A percentile compares a stretch with the other conserved stretches of the same genome.
These are phyloP conservation scores for Naja naja DNA, from an alignment of 2,113 vertebrate species.

Conservation along the genomic window DNA sequence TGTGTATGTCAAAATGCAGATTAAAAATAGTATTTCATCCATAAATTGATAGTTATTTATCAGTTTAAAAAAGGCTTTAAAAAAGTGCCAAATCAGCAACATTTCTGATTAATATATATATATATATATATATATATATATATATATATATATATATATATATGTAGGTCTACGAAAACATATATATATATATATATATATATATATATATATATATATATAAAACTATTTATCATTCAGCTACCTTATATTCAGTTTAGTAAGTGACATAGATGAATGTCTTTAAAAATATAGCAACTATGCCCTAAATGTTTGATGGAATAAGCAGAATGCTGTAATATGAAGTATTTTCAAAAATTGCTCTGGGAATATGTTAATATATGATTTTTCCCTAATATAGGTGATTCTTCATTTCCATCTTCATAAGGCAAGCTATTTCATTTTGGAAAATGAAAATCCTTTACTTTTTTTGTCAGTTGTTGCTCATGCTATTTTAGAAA, in stretches of 20 bases:
- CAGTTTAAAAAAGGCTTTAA: not conserved
- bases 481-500: not conserved
- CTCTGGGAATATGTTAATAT: conserved; percentile 9
- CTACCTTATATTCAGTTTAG: not conserved
- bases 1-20: not conserved
- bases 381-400: not conserved
- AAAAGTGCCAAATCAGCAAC: conserved; percentile 3
- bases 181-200: too few species aligned
- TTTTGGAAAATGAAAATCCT: not conserved
- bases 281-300: not conserved
- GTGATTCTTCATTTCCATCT: conserved; percentile 10
- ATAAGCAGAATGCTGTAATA: conserved; percentile 44
- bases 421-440: not conserved
- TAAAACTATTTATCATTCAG: conserved; percentile 21
- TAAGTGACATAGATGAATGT: conserved; percentile 1
- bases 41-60: not conserved
- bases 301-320: conserved; percentile 6
- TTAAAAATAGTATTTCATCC: not conserved
- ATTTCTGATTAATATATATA: too few species aligned
- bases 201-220: too few species aligned
- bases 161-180: too few species aligned
- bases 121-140: too few species aligned
- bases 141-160: too few species aligned
- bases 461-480: not conserved
- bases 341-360: conserved; percentile 26